Conservation (phyloP, 2,797 vertebrate genomes). For the Clarias platycephalus region DNA sequence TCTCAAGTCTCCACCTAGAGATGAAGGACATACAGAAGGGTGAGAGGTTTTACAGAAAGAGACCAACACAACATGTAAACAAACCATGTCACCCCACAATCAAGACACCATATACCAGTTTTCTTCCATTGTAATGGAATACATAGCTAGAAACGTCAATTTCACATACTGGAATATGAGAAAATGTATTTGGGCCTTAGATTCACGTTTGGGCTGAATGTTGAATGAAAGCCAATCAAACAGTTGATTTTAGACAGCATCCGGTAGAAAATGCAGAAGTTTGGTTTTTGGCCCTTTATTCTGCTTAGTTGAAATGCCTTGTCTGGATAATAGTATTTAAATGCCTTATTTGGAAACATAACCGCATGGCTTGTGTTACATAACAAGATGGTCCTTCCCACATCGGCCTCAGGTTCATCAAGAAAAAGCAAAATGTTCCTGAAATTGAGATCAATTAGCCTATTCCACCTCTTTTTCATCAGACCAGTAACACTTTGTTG, state of each 20-base stretch:
- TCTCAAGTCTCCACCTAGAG: conserved; percentile 96
- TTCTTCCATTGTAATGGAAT: not conserved
- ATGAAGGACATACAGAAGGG: conserved; percentile 97
- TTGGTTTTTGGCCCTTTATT: conserved; percentile 9
- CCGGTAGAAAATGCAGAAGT: conserved; percentile 20
- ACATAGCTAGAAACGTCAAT: not conserved
- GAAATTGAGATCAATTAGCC: not conserved
- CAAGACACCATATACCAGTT: not conserved
- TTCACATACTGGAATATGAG: conserved; percentile 20
- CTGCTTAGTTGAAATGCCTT: conserved; percentile 3
- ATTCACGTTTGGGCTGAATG: conserved; percentile 36
- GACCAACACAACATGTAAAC: not conserved
- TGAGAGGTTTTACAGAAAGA: conserved; percentile 60
- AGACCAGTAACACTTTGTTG: not conserved
- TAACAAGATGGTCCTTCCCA: not conserved
- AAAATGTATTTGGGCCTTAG: not conserved
- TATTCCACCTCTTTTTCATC: not conserved
- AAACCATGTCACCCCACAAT: not conserved
- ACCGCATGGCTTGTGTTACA: not conserved
- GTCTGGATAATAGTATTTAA: not conserved
- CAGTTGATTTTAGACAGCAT: conserved; percentile 39
- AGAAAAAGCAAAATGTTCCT: not conserved
- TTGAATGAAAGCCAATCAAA: conserved; percentile 14
- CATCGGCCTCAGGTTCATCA: not conserved
- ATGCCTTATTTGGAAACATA: not conserved